Percentiles rank a stretch among this genome's conserved stretches.
phyloP scores from a whole-genome alignment of 2,113 vertebrate species.

The Cervus canadensis region DNA sequence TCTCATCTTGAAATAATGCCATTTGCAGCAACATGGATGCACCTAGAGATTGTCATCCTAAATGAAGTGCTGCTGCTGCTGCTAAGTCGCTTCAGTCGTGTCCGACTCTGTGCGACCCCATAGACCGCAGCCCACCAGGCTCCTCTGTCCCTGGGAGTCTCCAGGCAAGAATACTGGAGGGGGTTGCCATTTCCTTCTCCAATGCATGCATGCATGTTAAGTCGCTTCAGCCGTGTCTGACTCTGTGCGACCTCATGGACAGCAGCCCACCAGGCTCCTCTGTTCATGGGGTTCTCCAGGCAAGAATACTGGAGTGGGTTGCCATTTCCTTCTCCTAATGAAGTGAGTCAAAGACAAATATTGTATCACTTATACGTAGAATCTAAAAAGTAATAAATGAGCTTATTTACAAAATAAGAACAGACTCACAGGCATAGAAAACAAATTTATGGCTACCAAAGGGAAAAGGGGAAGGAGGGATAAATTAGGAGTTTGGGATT shows the following conservation, averaged over 20 bases:
- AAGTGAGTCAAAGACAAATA: neutral
- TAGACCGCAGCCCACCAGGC: neutral
- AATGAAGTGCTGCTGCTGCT: neutral
- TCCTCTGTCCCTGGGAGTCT: neutral
- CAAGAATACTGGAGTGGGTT: neutral
- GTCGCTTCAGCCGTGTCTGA: fast-evolving
- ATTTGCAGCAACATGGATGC: neutral
- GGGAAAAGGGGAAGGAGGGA: neutral
- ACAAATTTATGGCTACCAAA: neutral
- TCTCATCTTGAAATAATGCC: neutral
- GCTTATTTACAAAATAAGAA: neutral
- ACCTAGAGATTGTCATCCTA: neutral
- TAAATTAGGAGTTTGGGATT: neutral
- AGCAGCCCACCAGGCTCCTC: neutral
- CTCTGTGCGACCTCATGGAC: neutral
- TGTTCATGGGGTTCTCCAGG: neutral
- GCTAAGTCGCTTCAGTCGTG: neutral
- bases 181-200: neutral
- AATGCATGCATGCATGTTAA: neutral
- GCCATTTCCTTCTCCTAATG: neutral
- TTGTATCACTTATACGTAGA: neutral
- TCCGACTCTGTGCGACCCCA: neutral
- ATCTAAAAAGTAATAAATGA: neutral
- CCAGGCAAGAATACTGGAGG: neutral
- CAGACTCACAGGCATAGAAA: neutral